A percentile compares a stretch with the other conserved stretches of the same genome.
Conservation (phyloP, 2,888 invertebrate genomes). For the Mythimna loreyi region DNA sequence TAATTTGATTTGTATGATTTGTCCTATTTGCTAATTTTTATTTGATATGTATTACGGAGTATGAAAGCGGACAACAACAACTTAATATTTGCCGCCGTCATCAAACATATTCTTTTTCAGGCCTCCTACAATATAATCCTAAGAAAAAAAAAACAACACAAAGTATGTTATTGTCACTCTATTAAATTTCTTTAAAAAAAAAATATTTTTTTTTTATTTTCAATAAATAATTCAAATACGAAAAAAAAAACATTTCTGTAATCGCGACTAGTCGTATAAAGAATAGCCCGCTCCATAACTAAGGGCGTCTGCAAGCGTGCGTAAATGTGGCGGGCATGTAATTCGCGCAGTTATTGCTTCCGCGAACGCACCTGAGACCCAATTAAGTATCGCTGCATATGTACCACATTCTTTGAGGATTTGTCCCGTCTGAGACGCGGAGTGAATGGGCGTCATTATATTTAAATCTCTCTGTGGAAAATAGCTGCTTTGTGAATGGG, state of each 20-base stretch:
- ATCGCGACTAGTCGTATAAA: conserved; percentile 31
- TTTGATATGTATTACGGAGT: too few relatives aligned
- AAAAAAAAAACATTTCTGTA: conserved; percentile 8
- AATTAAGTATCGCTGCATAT: conserved; percentile 75
- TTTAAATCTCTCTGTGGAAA: conserved; percentile 14
- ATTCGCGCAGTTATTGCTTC: conserved; percentile 74
- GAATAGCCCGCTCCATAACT: conserved; percentile 43
- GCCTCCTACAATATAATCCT: too few relatives aligned
- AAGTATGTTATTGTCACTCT: too few relatives aligned
- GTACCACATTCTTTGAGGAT: conserved; percentile 63
- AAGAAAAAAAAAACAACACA: too few relatives aligned
- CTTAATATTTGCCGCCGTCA: too few relatives aligned
- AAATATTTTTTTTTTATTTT: too few relatives aligned
- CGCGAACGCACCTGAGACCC: conserved; percentile 81
- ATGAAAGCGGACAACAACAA: too few relatives aligned
- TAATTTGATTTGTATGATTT: too few relatives aligned
- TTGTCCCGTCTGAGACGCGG: conserved; percentile 48
- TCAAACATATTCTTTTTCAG: too few relatives aligned
- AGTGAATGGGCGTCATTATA: conserved; percentile 54
- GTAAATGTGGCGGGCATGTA: conserved; percentile 62
- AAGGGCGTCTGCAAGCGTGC: conserved; percentile 51
- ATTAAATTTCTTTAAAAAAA: too few relatives aligned
- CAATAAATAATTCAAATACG: too few relatives aligned
- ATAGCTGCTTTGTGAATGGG: conserved; percentile 1
- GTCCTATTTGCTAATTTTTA: too few relatives aligned